These are phyloP conservation scores for Dermatophagoides farinae DNA, from an alignment of 1,140 invertebrate species.

Conservation along the genomic window DNA sequence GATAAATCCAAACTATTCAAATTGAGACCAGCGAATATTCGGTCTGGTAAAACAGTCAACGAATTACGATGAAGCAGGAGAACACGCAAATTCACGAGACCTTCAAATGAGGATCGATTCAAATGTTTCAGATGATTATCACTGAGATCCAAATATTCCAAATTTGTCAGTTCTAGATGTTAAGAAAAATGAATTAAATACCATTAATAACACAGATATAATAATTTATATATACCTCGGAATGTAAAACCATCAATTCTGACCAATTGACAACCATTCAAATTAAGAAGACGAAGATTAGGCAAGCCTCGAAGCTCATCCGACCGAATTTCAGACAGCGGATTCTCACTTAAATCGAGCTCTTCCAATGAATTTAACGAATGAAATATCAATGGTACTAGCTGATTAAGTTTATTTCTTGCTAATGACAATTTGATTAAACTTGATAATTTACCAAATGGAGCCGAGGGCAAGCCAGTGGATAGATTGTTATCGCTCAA, in stretches of 20 bases:
- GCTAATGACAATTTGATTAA: slow-evolving; percentile 43
- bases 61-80: slow-evolving; percentile 52
- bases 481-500: slow-evolving; percentile 30
- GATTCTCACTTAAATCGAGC: slow-evolving; percentile 51
- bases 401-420: slow-evolving; percentile 42
- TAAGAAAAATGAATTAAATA: not conserved
- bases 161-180: slow-evolving; percentile 17
- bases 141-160: slow-evolving; percentile 20
- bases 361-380: slow-evolving; percentile 40
- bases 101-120: slow-evolving; percentile 26
- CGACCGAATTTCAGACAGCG: slow-evolving; percentile 46
- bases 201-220: not conserved
- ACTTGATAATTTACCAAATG: slow-evolving; percentile 42
- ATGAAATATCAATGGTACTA: slow-evolving; percentile 44
- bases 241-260: slow-evolving; percentile 10
- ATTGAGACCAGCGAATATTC: slow-evolving; percentile 40
- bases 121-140: slow-evolving; percentile 48
- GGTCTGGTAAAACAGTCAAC: slow-evolving; percentile 41
- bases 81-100: slow-evolving; percentile 33
- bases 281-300: slow-evolving; percentile 41
- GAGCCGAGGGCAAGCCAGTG: slow-evolving; percentile 36
- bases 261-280: slow-evolving; percentile 24
- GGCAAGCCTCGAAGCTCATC: slow-evolving; percentile 20
- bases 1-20: slow-evolving; percentile 34
- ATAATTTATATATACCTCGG: not conserved